Conservation (phyloP, 2,797 vertebrate genomes). For the Borostomias antarcticus region DNA sequence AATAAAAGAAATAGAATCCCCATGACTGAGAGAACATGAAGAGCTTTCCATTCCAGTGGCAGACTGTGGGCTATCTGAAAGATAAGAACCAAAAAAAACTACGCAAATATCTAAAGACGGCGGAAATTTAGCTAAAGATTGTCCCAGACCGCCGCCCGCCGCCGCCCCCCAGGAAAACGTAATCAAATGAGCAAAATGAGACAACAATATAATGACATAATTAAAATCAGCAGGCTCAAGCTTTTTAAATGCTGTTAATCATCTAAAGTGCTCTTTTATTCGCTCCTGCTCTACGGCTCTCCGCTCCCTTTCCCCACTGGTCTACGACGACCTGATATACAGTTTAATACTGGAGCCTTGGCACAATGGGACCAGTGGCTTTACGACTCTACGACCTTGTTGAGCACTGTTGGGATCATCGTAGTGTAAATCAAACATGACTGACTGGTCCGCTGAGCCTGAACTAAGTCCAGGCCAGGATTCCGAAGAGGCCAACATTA, state of each 20-base stretch:
- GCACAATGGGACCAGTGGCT: slow-evolving; percentile 34
- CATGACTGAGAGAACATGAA: too few species aligned
- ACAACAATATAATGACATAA: slow-evolving; percentile 4
- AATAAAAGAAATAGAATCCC: too few species aligned
- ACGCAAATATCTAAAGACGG: too few species aligned
- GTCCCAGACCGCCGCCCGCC: too few species aligned
- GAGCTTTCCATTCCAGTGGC: too few species aligned
- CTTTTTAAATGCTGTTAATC: not conserved
- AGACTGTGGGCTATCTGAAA: too few species aligned
- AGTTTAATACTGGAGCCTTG: slow-evolving; percentile 19
- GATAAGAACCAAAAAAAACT: too few species aligned
- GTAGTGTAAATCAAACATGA: slow-evolving; percentile 36
- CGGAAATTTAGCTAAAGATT: too few species aligned
- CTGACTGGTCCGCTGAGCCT: slow-evolving; percentile 11
- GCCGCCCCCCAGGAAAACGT: not conserved
- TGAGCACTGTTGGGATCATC: slow-evolving; percentile 34
- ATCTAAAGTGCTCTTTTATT: slow-evolving; percentile 1
- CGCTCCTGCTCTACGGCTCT: not conserved
- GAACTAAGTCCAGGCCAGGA: slow-evolving; percentile 24
- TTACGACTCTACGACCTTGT: slow-evolving; percentile 16
- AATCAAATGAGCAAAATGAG: slow-evolving; percentile 11
- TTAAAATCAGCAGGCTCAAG: not conserved
- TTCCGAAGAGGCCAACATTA: slow-evolving; percentile 29
- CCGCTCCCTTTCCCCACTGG: not conserved
- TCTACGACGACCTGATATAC: slow-evolving; percentile 14